Evolutionary conservation across 2,797 vertebrate species (phyloP), one percentile per base, ranked within the genome.

Genomic region (Steatocranus sp.): DNA sequence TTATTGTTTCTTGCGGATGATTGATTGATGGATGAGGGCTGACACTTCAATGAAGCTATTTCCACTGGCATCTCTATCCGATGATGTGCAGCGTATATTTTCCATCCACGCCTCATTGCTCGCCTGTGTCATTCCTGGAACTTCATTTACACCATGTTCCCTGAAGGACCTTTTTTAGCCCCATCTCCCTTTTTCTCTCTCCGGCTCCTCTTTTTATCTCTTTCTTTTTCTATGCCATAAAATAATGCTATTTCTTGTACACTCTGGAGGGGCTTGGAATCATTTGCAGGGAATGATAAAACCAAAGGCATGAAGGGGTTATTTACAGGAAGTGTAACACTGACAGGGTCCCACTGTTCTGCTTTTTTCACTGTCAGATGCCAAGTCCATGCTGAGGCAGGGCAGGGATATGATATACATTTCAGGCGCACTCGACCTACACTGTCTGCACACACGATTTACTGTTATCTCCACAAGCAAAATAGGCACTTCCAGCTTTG

Each of bases 31-130:
- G 98, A 99, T 98, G 98, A 97, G 97, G 96, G 96, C 97, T 98
- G 98, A 98, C 98, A 99, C 97, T 97, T 98, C 98, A 98, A 98
- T 99, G 98, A 99, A 99, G 98, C 98, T 97, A 98, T 99, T 99
- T 98, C 97, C 97, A 97, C 97, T 96, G 97, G 97, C 98, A 97
- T 99, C 98, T 99, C 98, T 98, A 98, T 99, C 97, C 97, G 96
- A 99, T 99, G 98, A 99, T 99, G 98, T 98, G 98, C 98, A 96
- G 97, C 97, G 97, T 99, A 98, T 99, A 99, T 99, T 99, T 98
- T 97, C 98, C 97, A 97, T 99, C 98, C 97, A 98, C 96, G 98
- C 97, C 98, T 99, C 98, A 99, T 99, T 99, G 99, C 98, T 97
- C 97, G 97, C 97, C 97, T 97, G 98, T 98, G 98, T 98, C 98